These are phyloP conservation scores for Cantharis nigra DNA, from an alignment of 2,888 invertebrate species.

Conservation along the genomic window DNA sequence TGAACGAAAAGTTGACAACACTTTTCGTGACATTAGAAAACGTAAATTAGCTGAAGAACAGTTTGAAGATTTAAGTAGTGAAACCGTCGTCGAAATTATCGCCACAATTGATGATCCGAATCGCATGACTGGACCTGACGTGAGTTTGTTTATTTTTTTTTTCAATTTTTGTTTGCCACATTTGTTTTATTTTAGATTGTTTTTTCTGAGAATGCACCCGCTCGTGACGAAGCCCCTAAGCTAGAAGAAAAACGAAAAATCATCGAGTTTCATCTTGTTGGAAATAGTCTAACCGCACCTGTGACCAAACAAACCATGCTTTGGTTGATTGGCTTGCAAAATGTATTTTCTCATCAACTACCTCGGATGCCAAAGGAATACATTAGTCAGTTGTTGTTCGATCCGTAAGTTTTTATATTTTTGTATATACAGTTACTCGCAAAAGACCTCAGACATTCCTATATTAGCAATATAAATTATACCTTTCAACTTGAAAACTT, in stretches of 20 bases:
- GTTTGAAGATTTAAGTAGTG: constrained; percentile 75
- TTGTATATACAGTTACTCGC: too few species aligned
- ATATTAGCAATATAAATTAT: too few species aligned
- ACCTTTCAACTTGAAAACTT: too few species aligned
- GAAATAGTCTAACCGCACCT: constrained; percentile 85
- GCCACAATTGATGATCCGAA: constrained; percentile 83
- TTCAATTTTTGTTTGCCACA: background rate
- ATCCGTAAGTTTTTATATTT: constrained; percentile 68
- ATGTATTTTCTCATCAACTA: constrained; percentile 93
- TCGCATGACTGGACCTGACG: constrained; percentile 82
- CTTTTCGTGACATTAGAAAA: constrained; percentile 53
- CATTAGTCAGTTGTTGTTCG: constrained; percentile 92
- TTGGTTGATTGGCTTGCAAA: constrained; percentile 91
- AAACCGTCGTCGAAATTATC: constrained; percentile 80
- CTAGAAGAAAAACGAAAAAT: constrained; percentile 85
- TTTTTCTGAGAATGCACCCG: constrained; percentile 81
- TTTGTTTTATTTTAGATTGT: constrained; percentile 59
- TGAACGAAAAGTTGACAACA: constrained; percentile 45
- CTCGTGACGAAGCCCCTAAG: constrained; percentile 87
- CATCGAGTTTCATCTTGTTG: constrained; percentile 92
- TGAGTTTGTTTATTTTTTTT: constrained; percentile 38
- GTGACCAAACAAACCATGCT: constrained; percentile 90
- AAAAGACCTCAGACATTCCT: too few species aligned
- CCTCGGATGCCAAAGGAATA: constrained; percentile 98
- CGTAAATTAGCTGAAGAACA: constrained; percentile 57